These are phyloP conservation scores for Drosophila borealis DNA, from an alignment of 2,888 invertebrate species.

Conservation along the genomic window DNA sequence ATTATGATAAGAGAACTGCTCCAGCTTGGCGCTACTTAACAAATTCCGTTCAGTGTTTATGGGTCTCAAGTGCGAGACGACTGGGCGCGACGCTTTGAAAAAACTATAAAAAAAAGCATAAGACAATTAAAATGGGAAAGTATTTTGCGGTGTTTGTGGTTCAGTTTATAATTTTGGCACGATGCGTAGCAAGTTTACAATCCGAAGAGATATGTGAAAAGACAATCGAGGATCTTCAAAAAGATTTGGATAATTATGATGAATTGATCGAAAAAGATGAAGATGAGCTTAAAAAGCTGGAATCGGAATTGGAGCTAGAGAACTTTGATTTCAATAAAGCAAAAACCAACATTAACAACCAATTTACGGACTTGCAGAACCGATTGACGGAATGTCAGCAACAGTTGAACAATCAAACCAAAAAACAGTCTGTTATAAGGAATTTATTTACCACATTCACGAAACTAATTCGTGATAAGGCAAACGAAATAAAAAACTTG, in stretches of 20 bases:
- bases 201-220: not conserved
- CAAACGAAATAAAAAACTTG: not conserved
- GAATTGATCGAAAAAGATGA: not conserved
- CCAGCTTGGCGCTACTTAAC: not conserved
- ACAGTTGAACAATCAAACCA: not conserved
- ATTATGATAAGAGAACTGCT: not conserved
- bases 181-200: not conserved
- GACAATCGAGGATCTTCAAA: not conserved
- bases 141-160: not conserved
- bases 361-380: not conserved
- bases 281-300: not conserved
- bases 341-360: not conserved
- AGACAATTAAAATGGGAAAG: conserved; percentile 15
- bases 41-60: conserved; percentile 1
- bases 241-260: not conserved
- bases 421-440: not conserved
- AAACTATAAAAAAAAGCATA: not conserved
- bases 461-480: not conserved
- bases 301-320: conserved; percentile 1
- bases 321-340: not conserved
- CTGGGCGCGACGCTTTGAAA: not conserved
- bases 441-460: not conserved
- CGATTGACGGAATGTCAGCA: conserved; percentile 4
- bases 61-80: not conserved
- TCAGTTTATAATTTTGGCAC: not conserved